Evolutionary conservation across 2,113 vertebrate genomes (phyloP).

Genomic region (Phylloscopus trochiloides): DNA sequence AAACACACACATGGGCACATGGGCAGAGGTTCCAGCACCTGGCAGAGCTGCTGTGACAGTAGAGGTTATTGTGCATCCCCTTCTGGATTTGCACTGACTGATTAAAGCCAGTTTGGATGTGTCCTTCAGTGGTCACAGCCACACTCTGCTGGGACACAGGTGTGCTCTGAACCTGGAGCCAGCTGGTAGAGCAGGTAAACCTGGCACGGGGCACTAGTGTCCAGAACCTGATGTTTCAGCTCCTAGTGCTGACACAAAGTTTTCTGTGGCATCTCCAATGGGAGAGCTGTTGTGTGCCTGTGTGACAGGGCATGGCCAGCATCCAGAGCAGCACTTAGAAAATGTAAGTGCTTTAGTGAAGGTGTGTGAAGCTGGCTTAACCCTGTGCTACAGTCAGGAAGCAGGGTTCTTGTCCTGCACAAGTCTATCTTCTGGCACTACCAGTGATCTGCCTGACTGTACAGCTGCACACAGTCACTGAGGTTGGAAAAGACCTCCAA

Average conservation of each 20-base stretch:
- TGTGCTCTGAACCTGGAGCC: background rate
- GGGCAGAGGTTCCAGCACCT: background rate
- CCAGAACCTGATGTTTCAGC: background rate
- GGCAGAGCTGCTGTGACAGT: background rate
- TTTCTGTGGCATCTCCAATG: background rate
- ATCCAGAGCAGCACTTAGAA: background rate
- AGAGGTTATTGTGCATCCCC: background rate
- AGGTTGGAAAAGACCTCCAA: background rate
- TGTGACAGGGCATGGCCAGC: background rate
- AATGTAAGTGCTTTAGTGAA: background rate
- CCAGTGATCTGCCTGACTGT: background rate
- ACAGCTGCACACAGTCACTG: background rate
- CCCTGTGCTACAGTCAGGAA: background rate
- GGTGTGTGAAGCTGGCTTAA: background rate
- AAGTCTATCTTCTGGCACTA: background rate
- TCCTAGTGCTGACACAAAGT: background rate
- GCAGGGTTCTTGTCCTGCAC: background rate
- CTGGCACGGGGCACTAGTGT: background rate
- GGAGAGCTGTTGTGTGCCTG: background rate
- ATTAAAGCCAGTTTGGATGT: background rate
- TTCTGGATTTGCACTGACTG: background rate
- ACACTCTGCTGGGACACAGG: background rate
- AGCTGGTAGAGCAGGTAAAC: background rate
- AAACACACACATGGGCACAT: accelerated
- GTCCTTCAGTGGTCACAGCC: background rate